Conservation (phyloP, 2,888 invertebrate genomes). For the Cetonia aurata region DNA sequence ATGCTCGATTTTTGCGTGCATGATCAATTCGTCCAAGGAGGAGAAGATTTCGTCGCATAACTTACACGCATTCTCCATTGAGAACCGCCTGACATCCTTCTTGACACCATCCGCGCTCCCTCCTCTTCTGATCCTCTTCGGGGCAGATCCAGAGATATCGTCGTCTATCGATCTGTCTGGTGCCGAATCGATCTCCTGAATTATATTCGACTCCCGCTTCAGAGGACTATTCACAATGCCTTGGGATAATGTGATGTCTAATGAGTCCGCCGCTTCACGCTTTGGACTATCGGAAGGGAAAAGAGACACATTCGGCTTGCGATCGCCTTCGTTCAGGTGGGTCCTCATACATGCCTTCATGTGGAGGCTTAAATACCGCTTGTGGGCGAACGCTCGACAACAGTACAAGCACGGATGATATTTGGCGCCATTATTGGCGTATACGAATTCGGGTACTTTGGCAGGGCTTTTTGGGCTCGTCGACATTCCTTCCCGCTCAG, state of each 20-base stretch:
- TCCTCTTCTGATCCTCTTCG: background rate
- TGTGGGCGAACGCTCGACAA: conserved; percentile 52
- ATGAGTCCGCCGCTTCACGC: background rate
- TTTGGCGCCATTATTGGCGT: conserved; percentile 51
- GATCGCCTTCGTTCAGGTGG: conserved; percentile 30
- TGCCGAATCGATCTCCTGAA: too few relatives aligned
- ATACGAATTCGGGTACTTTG: conserved; percentile 50
- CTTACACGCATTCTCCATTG: conserved; percentile 45
- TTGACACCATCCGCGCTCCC: conserved; percentile 2
- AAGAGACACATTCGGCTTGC: conserved; percentile 8
- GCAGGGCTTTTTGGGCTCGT: conserved; percentile 13
- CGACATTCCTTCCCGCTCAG: conserved; percentile 17
- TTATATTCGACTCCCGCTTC: too few relatives aligned
- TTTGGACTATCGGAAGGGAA: background rate
- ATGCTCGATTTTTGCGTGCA: conserved; percentile 51
- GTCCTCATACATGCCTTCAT: conserved; percentile 45
- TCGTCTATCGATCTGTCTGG: background rate
- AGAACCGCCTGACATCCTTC: conserved; percentile 23
- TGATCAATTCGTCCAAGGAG: conserved; percentile 49
- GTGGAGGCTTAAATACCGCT: conserved; percentile 48
- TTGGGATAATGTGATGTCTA: background rate
- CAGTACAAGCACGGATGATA: conserved; percentile 53
- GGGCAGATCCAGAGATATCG: background rate
- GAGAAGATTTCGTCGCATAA: conserved; percentile 49
- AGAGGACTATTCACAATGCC: too few relatives aligned